Evolutionary conservation across 2,888 invertebrate species (phyloP), one percentile per base, ranked within the genome.

Genomic region (Entomobrya multifasciata): DNA sequence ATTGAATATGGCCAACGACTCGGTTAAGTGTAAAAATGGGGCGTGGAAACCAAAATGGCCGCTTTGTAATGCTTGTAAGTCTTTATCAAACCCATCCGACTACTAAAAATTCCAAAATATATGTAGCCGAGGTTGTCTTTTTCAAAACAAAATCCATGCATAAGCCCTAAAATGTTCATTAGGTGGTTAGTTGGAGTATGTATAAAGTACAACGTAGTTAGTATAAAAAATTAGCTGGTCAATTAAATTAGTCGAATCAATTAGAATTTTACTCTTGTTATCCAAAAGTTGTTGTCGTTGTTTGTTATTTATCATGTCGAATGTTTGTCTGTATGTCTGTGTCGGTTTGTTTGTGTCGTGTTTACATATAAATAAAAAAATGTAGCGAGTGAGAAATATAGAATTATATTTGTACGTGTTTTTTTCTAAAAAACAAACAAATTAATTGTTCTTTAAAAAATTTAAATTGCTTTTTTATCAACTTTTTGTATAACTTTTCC

Each of bases 41-140:
- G 94, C 95, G 89, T 97, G 97, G 97, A 96, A 95, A 91, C 97
- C 97, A 0, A 94, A 95, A 88, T 95, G 95, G 90, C 97, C 97
- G 0, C 94, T 94, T 91, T 98, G 97, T 92, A 94, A 95, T 91
- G 95, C 97, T 92, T 93, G 96, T 96, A 93, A 94, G 95, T 94
- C 82, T 55, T 60, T 27, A 60, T 25, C 8, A 36, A 36, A 36
- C 60, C 3, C 60, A 20, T 60, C n/a, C n/a, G 17, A 52, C n/a
- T 17, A 52, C 13, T 13, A 55, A 55, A 20, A 55, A 5, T 2
- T n/a, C n/a, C n/a, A n/a, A n/a, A n/a, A n/a, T n/a, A n/a, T n/a
- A n/a, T n/a, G n/a, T n/a, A n/a, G n/a, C n/a, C n/a, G n/a, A n/a
- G n/a, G n/a, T n/a, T n/a, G n/a, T n/a, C n/a, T n/a, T n/a, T n/a